Evolutionary conservation across 2,797 vertebrate species (phyloP).

Genomic region (Typhlichthys subterraneus): DNA sequence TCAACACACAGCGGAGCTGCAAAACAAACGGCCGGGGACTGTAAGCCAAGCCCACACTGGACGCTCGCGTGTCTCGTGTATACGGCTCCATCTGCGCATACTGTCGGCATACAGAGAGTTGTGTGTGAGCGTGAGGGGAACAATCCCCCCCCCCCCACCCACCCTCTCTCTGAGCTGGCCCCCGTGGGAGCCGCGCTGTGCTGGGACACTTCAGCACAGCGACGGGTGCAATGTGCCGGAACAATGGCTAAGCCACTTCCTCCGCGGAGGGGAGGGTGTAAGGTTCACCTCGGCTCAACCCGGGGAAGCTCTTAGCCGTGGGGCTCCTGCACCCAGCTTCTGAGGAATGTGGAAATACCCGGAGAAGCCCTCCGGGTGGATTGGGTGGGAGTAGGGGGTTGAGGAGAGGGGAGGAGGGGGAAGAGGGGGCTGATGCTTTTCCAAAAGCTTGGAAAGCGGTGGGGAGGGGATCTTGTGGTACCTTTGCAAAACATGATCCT

Average conservation of each 20-base stretch:
- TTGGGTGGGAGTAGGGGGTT: no score
- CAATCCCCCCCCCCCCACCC: slow-evolving; percentile 61
- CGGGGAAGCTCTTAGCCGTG: slow-evolving; percentile 67
- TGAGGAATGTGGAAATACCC: slow-evolving; percentile 57
- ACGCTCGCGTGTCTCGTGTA: slow-evolving; percentile 18
- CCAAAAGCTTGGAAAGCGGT: no score
- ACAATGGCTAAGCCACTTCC: slow-evolving; percentile 68
- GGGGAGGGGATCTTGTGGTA: no score
- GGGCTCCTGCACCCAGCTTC: slow-evolving; percentile 53
- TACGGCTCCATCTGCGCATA: slow-evolving; percentile 72
- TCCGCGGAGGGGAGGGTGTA: slow-evolving; percentile 60
- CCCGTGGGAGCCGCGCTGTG: slow-evolving; percentile 64
- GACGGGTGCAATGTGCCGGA: slow-evolving; percentile 75
- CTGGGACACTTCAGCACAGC: slow-evolving; percentile 54
- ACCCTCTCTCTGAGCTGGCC: neutral
- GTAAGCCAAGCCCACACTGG: slow-evolving; percentile 70
- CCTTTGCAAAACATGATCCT: no score
- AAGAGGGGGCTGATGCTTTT: no score
- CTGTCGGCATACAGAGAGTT: no score
- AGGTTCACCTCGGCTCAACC: slow-evolving; percentile 64
- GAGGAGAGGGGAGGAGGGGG: no score
- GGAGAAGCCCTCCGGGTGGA: slow-evolving; percentile 21
- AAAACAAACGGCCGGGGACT: slow-evolving; percentile 73
- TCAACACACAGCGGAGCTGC: slow-evolving; percentile 53
- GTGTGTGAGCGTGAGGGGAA: slow-evolving; percentile 35